These are phyloP conservation scores for Podarcis lilfordi DNA, from an alignment of 2,797 vertebrate genomes.

Conservation along the genomic window DNA sequence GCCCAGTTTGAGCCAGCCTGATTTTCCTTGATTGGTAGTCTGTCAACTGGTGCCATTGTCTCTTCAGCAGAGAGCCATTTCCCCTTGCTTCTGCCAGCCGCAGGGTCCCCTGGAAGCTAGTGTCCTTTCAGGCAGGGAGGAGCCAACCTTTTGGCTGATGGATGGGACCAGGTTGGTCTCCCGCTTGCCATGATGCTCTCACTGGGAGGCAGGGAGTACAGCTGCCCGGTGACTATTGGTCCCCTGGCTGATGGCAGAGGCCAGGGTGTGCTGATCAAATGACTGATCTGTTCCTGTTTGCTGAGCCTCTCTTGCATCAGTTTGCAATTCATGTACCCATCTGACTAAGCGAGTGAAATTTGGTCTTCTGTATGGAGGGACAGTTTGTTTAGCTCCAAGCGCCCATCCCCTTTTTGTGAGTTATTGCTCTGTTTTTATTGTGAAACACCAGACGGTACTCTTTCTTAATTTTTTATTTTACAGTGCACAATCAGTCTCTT, in stretches of 20 bases:
- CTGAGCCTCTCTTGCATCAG: slow-evolving; percentile 5
- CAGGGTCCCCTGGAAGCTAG: background rate
- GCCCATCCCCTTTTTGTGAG: background rate
- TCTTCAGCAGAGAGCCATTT: background rate
- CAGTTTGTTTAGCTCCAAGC: background rate
- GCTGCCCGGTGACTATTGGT: no score
- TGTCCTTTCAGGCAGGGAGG: background rate
- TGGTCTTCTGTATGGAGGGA: slow-evolving; percentile 30
- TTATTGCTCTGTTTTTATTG: slow-evolving; percentile 27
- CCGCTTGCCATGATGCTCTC: no score
- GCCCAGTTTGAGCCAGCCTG: background rate
- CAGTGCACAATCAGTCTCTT: background rate
- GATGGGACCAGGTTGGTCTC: no score
- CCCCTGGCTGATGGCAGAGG: no score
- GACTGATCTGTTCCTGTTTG: slow-evolving; percentile 23
- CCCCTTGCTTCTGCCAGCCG: background rate
- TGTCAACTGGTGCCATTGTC: background rate
- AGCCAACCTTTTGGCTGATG: background rate
- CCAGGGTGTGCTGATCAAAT: background rate
- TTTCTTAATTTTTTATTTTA: slow-evolving; percentile 5
- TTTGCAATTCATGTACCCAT: slow-evolving; percentile 28
- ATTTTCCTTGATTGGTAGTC: background rate
- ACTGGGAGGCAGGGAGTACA: no score
- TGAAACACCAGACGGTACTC: slow-evolving; percentile 25
- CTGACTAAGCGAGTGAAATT: slow-evolving; percentile 31